Conservation (phyloP, 2,888 invertebrate species). For the Dendrolimus pini region DNA sequence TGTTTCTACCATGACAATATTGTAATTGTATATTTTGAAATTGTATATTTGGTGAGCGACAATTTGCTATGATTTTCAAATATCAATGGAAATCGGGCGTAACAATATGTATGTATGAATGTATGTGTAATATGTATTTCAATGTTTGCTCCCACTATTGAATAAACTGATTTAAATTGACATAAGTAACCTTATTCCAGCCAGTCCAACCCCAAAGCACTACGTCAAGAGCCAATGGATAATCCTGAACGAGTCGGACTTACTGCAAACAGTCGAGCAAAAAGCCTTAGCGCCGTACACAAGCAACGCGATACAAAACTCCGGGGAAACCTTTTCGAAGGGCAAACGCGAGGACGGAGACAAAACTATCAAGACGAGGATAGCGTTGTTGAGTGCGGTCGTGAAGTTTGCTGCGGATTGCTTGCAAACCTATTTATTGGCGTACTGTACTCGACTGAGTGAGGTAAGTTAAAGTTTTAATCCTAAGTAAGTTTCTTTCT, state of each 20-base stretch:
- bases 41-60: too few relatives aligned
- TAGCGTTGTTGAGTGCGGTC: constrained; percentile 44
- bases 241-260: constrained; percentile 43
- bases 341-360: constrained; percentile 24
- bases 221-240: constrained; percentile 52
- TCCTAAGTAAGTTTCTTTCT: too few relatives aligned
- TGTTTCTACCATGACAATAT: too few relatives aligned
- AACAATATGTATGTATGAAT: too few relatives aligned
- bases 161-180: too few relatives aligned
- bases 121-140: too few relatives aligned
- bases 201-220: constrained; percentile 42
- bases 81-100: too few relatives aligned
- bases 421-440: constrained; percentile 65
- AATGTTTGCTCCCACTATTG: too few relatives aligned
- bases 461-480: constrained; percentile 40
- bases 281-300: constrained; percentile 13
- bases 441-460: constrained; percentile 68
- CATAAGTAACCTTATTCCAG: constrained; percentile 24
- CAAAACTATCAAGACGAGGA: constrained; percentile 42
- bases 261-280: constrained; percentile 24
- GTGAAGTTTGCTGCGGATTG: constrained; percentile 66
- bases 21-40: too few relatives aligned
- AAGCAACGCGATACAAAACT: constrained; percentile 5
- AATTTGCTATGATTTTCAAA: too few relatives aligned
- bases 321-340: constrained; percentile 12